Conservation (phyloP, 2,888 invertebrate genomes). For the Tromatobia lineatoria region DNA sequence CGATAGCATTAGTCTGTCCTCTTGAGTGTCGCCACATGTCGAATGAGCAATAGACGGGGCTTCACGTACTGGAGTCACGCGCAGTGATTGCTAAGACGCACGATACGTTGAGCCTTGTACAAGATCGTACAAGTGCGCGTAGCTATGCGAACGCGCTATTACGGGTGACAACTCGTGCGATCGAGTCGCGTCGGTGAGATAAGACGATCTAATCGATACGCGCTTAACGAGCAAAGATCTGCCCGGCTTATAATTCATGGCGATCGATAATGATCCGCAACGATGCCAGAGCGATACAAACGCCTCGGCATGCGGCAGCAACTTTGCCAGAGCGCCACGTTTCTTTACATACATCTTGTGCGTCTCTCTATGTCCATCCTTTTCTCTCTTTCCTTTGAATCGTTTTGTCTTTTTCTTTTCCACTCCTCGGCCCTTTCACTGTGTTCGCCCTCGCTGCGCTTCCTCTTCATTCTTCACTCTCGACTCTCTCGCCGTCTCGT, state of each 20-base stretch:
- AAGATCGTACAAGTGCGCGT: neutral
- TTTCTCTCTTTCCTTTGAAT: constrained; percentile 10
- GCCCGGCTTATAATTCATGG: constrained; percentile 76
- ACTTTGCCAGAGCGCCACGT: constrained; percentile 46
- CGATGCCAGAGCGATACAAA: constrained; percentile 49
- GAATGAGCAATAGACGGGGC: neutral
- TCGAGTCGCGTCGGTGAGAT: constrained; percentile 57
- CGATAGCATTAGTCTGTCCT: neutral
- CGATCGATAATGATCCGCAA: constrained; percentile 76
- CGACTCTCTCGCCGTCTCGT: constrained; percentile 19
- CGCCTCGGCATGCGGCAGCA: constrained; percentile 18
- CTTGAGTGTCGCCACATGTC: neutral
- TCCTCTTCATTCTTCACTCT: constrained; percentile 36
- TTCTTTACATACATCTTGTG: constrained; percentile 42
- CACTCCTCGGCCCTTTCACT: neutral
- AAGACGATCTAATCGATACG: constrained; percentile 77
- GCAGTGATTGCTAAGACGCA: constrained; percentile 37
- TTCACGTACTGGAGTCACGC: neutral
- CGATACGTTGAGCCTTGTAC: constrained; percentile 3
- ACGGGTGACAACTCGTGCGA: constrained; percentile 54
- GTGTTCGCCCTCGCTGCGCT: neutral
- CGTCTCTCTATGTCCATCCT: constrained; percentile 34
- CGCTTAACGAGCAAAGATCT: constrained; percentile 77
- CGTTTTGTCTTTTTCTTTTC: neutral
- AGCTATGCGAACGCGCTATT: constrained; percentile 18